Base-by-base conservation (phyloP, 2,888 invertebrate genomes). In the Acanthosepion lycidas region DNA sequence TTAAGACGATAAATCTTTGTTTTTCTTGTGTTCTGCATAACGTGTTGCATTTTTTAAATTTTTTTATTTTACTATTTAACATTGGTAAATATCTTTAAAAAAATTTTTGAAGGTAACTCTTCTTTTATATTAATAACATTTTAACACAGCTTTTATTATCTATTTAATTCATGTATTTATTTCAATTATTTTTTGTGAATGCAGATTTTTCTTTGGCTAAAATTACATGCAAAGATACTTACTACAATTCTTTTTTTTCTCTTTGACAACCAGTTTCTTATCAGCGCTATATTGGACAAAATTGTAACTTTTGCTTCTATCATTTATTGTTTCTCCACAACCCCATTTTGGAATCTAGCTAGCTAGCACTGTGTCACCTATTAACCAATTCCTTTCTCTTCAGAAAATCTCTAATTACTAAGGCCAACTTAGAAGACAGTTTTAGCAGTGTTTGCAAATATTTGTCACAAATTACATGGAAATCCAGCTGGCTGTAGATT, bases 381-480 rank as follows among this genome's bases (percentile, higher is more conserved):
- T 78, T n/a, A 78, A 33, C 78, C n/a, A 33, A n/a, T 78, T 78
- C 78, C n/a, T 78, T 78, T n/a, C 78, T 33, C 78, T 33, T 78
- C 78, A 78, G 78, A 78, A 78, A 78, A n/a, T 78, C n/a, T 33
- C 78, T 78, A 78, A 78, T 78, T 33, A 33, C n/a, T 33, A 33
- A 78, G 33, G 78, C n/a, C n/a, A 78, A n/a, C 78, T 33, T 33
- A 33, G n/a, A 78, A 78, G 78, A 78, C 78, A 78, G 78, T 78
- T 9, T 78, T 78, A 15, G n/a, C 78, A 78, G 78, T 78, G n/a
- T 78, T 78, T n/a, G n/a, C 78, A 78, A n/a, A n/a, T 15, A n/a
- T 78, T 78, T 78, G n/a, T 78, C n/a, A n/a, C 78, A 78, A 78
- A 78, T 78, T 78, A n/a, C 78, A 78, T 78, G 78, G 78, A n/a